phyloP scores from a whole-genome alignment of 1,140 invertebrate species.

The Akabosia matsudoensis region DNA sequence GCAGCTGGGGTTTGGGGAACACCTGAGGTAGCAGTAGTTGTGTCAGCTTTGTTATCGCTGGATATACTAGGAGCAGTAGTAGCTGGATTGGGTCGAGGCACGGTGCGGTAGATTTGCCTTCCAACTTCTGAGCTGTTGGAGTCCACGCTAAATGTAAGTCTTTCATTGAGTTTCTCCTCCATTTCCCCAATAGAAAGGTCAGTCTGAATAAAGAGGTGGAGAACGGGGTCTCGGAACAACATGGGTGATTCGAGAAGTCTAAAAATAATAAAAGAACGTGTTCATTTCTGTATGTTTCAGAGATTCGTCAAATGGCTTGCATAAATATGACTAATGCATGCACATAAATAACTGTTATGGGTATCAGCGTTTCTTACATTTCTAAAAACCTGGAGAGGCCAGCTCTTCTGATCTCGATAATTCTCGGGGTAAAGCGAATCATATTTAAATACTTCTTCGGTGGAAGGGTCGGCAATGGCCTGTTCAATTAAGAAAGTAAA shows the following conservation, averaged over 20 bases:
- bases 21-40: background rate
- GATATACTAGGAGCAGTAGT: background rate
- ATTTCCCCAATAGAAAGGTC: slow-evolving; percentile 38
- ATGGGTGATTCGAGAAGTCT: slow-evolving; percentile 27
- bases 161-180: slow-evolving; percentile 17
- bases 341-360: background rate
- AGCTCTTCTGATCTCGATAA: slow-evolving; percentile 37
- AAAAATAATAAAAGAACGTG: slow-evolving; percentile 11
- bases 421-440: slow-evolving; percentile 38
- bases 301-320: background rate
- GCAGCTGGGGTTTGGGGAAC: background rate
- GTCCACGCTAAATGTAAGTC: slow-evolving; percentile 1
- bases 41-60: background rate
- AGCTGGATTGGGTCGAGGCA: background rate
- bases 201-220: slow-evolving; percentile 44
- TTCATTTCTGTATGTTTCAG: background rate
- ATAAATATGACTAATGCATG: no score
- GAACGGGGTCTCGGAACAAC: slow-evolving; percentile 41
- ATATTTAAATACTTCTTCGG: slow-evolving; percentile 35
- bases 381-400: slow-evolving; percentile 45
- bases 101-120: background rate
- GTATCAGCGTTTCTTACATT: no score
- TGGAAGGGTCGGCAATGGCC: slow-evolving; percentile 41
- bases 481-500: slow-evolving; percentile 26
- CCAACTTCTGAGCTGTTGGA: slow-evolving; percentile 3